These are phyloP conservation scores for Notarius quadriscutis DNA, from an alignment of 2,113 vertebrate genomes.

Conservation along the genomic window DNA sequence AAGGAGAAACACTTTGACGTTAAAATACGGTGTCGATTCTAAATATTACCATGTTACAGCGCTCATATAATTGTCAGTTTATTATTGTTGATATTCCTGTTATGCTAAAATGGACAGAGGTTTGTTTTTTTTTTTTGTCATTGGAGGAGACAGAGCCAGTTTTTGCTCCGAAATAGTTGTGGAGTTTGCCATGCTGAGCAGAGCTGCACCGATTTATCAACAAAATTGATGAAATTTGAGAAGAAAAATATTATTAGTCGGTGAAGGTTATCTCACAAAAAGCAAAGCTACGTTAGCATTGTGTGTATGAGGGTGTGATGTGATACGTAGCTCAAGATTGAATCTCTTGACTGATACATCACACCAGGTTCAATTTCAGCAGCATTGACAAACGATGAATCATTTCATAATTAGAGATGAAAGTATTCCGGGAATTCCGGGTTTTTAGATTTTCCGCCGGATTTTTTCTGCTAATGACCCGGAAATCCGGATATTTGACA, in stretches of 20 bases:
- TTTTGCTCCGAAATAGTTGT: background rate
- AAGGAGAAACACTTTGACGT: background rate
- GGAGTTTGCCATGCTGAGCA: background rate
- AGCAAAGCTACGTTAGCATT: too few relatives aligned
- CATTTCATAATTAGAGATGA: too few relatives aligned
- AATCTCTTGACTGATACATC: conserved; percentile 52
- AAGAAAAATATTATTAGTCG: background rate
- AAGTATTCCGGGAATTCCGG: too few relatives aligned
- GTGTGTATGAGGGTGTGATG: conserved; percentile 42
- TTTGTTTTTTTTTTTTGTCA: background rate
- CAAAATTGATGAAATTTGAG: background rate
- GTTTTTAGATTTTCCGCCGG: too few relatives aligned
- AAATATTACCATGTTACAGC: background rate
- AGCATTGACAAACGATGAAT: too few relatives aligned
- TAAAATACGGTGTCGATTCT: background rate
- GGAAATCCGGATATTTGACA: too few relatives aligned
- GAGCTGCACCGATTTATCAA: background rate
- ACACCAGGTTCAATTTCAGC: background rate
- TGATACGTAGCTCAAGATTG: conserved; percentile 50
- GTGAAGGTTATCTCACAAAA: too few relatives aligned
- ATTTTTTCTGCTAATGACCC: too few relatives aligned
- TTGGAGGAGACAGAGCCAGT: background rate
- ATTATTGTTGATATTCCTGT: background rate
- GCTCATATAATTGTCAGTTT: background rate
- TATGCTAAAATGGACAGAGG: background rate